phyloP scores from a whole-genome alignment of 2,888 invertebrate genomes.

The Drosophila parthenogenetica region DNA sequence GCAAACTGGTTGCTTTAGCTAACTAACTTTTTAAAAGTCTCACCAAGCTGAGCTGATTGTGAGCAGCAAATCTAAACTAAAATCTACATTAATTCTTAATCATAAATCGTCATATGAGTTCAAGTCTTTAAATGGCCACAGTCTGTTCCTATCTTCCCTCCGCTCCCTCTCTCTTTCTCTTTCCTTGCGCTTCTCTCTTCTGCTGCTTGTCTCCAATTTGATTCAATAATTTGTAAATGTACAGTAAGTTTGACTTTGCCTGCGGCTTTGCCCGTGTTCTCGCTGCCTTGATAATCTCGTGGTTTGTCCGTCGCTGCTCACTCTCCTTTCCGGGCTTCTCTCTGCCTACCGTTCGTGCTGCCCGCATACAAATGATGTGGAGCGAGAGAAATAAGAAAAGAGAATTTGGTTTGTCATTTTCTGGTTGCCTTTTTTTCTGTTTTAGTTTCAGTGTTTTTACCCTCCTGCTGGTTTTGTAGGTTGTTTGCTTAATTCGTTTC shows the following conservation, averaged over 20 bases:
- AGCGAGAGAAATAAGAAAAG: neutral
- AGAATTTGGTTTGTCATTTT: slow-evolving; percentile 47
- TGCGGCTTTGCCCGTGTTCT: slow-evolving; percentile 20
- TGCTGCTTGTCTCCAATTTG: slow-evolving; percentile 65
- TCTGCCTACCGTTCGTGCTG: slow-evolving; percentile 9
- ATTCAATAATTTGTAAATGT: slow-evolving; percentile 72
- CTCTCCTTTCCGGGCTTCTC: slow-evolving; percentile 1
- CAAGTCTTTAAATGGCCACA: slow-evolving; percentile 27
- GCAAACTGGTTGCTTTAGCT: neutral
- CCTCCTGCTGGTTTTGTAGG: slow-evolving; percentile 63
- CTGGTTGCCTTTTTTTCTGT: slow-evolving; percentile 13
- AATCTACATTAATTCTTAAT: slow-evolving; percentile 56
- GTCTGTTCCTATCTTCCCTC: slow-evolving; percentile 5
- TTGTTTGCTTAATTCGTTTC: slow-evolving; percentile 80
- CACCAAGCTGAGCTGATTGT: neutral
- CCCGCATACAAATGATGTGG: slow-evolving; percentile 75
- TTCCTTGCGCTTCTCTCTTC: neutral
- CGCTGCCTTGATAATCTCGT: slow-evolving; percentile 53
- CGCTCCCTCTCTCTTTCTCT: neutral
- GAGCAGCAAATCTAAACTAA: slow-evolving; percentile 22
- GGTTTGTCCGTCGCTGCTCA: slow-evolving; percentile 37
- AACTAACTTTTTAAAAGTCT: neutral
- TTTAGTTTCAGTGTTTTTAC: slow-evolving; percentile 8
- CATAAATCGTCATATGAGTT: slow-evolving; percentile 34
- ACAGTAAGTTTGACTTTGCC: slow-evolving; percentile 23